These are phyloP conservation scores for Chlorodrepanis virens DNA, from an alignment of 2,113 vertebrate genomes.

Conservation along the genomic window DNA sequence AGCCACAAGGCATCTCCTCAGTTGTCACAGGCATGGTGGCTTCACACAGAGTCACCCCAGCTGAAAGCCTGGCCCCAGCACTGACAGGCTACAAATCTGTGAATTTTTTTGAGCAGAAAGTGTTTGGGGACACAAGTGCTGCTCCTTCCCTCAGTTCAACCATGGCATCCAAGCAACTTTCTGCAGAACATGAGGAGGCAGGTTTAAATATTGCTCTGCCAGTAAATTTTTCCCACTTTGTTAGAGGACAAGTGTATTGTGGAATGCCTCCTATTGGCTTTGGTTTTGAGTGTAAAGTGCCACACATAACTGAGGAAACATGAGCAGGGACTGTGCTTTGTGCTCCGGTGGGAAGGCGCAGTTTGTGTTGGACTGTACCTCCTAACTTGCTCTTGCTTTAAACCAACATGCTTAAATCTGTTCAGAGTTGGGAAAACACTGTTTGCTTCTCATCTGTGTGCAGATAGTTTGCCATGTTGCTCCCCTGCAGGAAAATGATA, in stretches of 20 bases:
- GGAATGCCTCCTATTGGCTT: background rate
- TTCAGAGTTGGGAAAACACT: background rate
- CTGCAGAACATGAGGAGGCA: background rate
- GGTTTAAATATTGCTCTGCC: background rate
- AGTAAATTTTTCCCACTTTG: background rate
- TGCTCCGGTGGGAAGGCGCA: background rate
- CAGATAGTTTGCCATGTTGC: background rate
- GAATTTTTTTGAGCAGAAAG: background rate
- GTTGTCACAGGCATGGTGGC: background rate
- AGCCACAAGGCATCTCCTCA: accelerated
- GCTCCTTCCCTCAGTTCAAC: background rate
- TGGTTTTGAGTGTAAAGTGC: background rate
- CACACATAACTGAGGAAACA: background rate
- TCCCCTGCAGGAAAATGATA: background rate
- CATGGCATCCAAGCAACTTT: background rate
- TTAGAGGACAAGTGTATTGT: background rate
- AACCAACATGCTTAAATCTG: background rate
- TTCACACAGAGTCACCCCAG: background rate
- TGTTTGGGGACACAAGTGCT: accelerated
- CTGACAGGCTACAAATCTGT: background rate
- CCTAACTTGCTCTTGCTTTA: background rate
- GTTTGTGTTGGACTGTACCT: background rate
- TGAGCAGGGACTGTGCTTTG: background rate
- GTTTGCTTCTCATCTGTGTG: background rate
- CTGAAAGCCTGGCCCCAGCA: background rate